Base-by-base conservation (phyloP, 2,888 invertebrate species). In the Hofmannophila pseudospretella region DNA sequence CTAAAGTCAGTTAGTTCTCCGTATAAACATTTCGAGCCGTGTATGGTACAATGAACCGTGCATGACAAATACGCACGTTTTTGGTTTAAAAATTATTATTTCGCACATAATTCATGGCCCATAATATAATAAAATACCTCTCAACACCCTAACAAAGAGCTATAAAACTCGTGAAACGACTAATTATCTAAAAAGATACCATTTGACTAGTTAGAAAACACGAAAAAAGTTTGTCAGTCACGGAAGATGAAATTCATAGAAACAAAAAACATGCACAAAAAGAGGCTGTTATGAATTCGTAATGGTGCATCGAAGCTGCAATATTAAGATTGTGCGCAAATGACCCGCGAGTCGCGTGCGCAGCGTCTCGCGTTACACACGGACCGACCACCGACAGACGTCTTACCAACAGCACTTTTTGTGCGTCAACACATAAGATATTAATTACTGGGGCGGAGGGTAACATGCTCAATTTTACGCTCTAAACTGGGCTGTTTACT, bases 261-360 rank as follows among this genome's bases (percentile, higher is more conserved):
- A 70, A 34, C 70, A 61, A 60, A 69, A 73, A 70, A 34, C 70
- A 67, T 54, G 44, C 10, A 41, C 51, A 60, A 68, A 72, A 73
- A 58, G 60, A 60, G 54, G 54, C 49, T 67, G 64, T 76, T 84
- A 76, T 84, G 62, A 66, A 69, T 70, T 55, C 54, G 66, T 73
- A 85, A 84, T 85, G 80, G 67, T 74, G 85, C 85, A 82, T 82
- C 61, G 47, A 58, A 52, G 50, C 63, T 76, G 78, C 71, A 69
- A 73, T 80, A 79, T 81, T 81, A 80, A 82, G 79, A 82, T 82
- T 80, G 78, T 73, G 67, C 67, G 80, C 64, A 79, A 82, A 84
- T 82, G 81, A 67, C 47, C 67, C 82, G 72, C 51, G 62, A 32
- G 73, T 76, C 80, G 77, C 82, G 84, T 74, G 80, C 77, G 64